These are phyloP conservation scores for Apostichopus japonicus DNA, from an alignment of 35 echinoderm and acorn worm genomes.

Conservation along the genomic window DNA sequence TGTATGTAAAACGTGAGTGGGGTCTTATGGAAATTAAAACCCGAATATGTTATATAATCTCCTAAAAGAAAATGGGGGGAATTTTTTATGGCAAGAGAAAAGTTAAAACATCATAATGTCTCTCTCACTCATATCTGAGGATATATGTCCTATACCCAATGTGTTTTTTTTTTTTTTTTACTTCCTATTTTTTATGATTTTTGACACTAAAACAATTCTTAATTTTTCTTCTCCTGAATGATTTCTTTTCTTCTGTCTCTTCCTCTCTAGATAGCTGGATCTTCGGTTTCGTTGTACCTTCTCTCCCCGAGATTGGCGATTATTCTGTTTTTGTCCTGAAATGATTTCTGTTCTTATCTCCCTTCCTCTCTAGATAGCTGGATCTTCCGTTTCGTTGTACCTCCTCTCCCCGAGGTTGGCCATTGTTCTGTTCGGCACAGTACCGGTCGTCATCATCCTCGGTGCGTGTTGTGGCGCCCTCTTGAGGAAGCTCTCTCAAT, in stretches of 20 bases:
- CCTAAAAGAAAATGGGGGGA: no score
- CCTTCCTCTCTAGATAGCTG: constrained; percentile 60
- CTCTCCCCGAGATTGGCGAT: constrained; percentile 84
- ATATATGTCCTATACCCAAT: no score
- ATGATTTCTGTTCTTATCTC: background rate
- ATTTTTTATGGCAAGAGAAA: no score
- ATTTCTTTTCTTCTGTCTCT: background rate
- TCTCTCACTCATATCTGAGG: no score
- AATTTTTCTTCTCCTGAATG: background rate
- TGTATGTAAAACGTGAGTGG: no score
- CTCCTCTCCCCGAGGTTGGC: constrained; percentile 87
- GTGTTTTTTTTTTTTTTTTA: no score
- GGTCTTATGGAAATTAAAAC: no score
- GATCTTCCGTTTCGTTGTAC: constrained; percentile 85
- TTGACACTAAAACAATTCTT: no score
- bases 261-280: constrained; percentile 69
- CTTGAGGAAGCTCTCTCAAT: constrained; percentile 69
- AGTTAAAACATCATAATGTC: no score
- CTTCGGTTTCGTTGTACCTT: constrained; percentile 80
- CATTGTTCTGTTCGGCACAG: constrained; percentile 67
- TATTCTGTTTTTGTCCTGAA: no score
- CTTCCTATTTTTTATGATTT: no score
- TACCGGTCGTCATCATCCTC: constrained; percentile 79
- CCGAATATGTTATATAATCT: no score
- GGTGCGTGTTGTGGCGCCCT: constrained; percentile 70